Conservation (phyloP, 2,888 invertebrate genomes). For the Drosophila nr. medialis region DNA sequence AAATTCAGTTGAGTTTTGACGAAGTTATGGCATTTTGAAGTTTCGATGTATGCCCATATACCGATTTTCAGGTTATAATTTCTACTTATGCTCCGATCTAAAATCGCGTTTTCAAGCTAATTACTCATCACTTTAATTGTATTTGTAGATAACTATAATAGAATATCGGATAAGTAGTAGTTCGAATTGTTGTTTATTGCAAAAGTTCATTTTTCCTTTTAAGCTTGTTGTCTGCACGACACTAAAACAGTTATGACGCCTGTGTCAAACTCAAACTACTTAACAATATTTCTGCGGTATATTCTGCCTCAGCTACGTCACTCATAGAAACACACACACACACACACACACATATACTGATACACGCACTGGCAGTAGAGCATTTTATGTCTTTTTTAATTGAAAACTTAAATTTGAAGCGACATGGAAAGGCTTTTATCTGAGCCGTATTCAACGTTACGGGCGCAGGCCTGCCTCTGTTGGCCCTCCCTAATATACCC, state of each 20-base stretch:
- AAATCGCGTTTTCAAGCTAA: too few species aligned
- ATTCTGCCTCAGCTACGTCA: slow-evolving; percentile 52
- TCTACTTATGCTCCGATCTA: too few species aligned
- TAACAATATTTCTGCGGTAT: slow-evolving; percentile 62
- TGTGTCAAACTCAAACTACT: slow-evolving; percentile 77
- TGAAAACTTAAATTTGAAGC: slow-evolving; percentile 80
- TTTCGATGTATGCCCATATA: too few species aligned
- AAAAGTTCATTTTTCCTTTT: slow-evolving; percentile 2
- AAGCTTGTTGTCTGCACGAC: slow-evolving; percentile 33
- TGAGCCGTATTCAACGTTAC: slow-evolving; percentile 73
- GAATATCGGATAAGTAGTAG: too few species aligned
- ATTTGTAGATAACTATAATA: too few species aligned
- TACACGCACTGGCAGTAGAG: slow-evolving; percentile 27
- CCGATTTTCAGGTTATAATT: too few species aligned
- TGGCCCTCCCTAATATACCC: slow-evolving; percentile 8
- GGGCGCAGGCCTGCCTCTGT: slow-evolving; percentile 54
- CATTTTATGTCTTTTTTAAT: slow-evolving; percentile 79
- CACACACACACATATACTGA: not conserved
- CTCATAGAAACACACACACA: slow-evolving; percentile 41
- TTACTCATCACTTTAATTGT: too few species aligned
- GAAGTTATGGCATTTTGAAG: too few species aligned
- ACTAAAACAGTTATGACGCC: slow-evolving; percentile 71
- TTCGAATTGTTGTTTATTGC: not conserved
- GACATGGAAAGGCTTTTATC: slow-evolving; percentile 80
- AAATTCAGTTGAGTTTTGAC: too few species aligned